These are phyloP conservation scores for Xylocopa sonorina DNA, from an alignment of 1,140 invertebrate genomes.

Conservation along the genomic window DNA sequence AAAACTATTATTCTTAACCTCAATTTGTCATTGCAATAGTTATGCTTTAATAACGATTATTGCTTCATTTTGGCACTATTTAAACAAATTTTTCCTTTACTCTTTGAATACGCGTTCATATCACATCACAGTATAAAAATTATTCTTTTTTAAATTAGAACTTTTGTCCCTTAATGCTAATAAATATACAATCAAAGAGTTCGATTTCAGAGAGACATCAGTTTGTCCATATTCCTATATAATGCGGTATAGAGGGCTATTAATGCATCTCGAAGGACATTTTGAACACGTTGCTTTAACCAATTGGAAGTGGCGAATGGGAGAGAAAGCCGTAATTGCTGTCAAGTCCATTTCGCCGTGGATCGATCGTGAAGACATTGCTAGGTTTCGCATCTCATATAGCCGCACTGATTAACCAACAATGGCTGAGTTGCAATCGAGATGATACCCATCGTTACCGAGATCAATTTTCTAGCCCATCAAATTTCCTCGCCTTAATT, in stretches of 20 bases:
- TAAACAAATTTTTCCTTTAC: no score
- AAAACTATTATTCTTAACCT: no score
- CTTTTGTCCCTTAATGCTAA: no score
- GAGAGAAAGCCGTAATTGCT: constrained; percentile 19
- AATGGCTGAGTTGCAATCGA: neutral
- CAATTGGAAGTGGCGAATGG: neutral
- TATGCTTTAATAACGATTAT: no score
- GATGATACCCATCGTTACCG: neutral
- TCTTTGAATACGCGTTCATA: no score
- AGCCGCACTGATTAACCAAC: constrained; percentile 31
- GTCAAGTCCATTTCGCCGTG: constrained; percentile 43
- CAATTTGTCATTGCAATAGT: no score
- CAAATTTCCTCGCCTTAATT: neutral
- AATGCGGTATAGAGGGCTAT: neutral
- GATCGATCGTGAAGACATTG: constrained; percentile 34
- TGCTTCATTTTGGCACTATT: no score
- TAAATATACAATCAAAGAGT: no score
- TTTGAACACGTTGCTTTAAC: constrained; percentile 3
- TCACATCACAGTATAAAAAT: no score
- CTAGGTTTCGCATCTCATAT: constrained; percentile 25
- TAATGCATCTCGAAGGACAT: neutral
- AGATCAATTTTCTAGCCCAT: neutral
- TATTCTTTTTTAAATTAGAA: no score
- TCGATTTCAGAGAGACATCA: no score
- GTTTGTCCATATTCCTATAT: neutral